A percentile compares a stretch with the other conserved stretches of the same genome.
Conservation (phyloP, 2,888 invertebrate species). For the Ormyrus thymus region DNA sequence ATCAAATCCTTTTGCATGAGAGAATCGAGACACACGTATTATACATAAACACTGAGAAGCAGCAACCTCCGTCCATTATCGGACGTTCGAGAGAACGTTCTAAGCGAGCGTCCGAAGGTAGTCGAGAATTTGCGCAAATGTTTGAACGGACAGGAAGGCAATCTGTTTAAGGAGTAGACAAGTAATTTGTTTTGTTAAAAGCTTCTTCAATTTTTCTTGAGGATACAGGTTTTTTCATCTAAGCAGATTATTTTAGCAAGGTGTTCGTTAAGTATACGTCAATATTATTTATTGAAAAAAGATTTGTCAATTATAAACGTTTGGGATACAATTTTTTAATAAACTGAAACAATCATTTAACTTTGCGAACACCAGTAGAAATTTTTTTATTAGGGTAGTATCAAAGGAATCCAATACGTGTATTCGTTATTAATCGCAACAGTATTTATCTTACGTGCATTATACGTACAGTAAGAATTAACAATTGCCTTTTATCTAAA, state of each 20-base stretch:
- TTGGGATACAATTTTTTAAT: no score
- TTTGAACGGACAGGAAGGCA: neutral
- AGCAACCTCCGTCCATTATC: slow-evolving; percentile 55
- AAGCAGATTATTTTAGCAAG: no score
- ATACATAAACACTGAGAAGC: slow-evolving; percentile 38
- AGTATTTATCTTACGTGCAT: neutral
- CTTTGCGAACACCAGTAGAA: no score
- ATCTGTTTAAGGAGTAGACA: neutral
- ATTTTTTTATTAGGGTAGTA: no score
- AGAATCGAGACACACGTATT: slow-evolving; percentile 14
- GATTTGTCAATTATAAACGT: no score
- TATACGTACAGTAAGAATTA: slow-evolving; percentile 24
- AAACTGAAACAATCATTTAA: no score
- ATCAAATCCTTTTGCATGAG: slow-evolving; percentile 34
- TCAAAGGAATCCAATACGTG: neutral
- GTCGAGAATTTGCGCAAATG: slow-evolving; percentile 42
- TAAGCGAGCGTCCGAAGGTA: slow-evolving; percentile 49
- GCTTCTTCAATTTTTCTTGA: no score
- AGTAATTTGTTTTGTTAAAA: no score
- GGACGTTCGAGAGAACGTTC: slow-evolving; percentile 51
- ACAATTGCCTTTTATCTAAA: slow-evolving; percentile 3
- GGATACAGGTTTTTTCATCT: no score
- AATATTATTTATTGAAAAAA: no score
- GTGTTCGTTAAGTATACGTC: no score
- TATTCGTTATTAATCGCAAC: neutral